Base-by-base conservation (phyloP, 2,113 vertebrate species). In the Labrus mixtus region DNA sequence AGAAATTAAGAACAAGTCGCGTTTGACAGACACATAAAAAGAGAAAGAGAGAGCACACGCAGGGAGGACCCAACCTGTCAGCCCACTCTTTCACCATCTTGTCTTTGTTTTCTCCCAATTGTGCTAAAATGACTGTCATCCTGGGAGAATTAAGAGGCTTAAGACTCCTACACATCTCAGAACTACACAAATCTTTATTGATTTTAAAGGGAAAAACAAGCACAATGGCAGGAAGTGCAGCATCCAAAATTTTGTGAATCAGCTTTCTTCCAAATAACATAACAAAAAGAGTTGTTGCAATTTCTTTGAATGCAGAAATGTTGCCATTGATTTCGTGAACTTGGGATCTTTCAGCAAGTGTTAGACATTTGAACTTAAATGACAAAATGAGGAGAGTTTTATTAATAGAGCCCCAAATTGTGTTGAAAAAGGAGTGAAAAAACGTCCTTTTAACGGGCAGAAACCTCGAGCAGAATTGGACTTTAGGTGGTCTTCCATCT, bases 71-170 rank as follows among this genome's bases (percentile, higher is more conserved):
- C 76, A 23, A 58, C 87, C 81, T 67, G 53, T 56, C 72, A 82
- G 11, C 70, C 19, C 10, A 33, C 59, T 43, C 60, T 69, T 55
- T 87, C 76, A 60, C 76, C 43, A 73, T 39, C 20, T 37, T 71
- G 16, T 79, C 60, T 72, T 57, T 83, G 59, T 80, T 67, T 78
- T 76, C 61, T 57, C 59, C 65, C 53, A 33, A 68, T 86, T 84
- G 76, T 71, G 41, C 45, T 54, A 76, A 79, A 84, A 80, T 68
- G 64, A 80, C 62, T 81, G 66, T 76, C 78, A 78, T 66, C 56
- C 59, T n/a, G 51, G 45, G 79, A 74, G 69, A 89, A 80, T 68
- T 85, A 85, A 76, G 67, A 39, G 23, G 70, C 61, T 55, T 77
- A 59, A 50, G 62, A 65, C 36, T 73, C 53, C 33, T 55, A 60